These are phyloP conservation scores for Cranoglanis bouderius DNA, from an alignment of 2,113 vertebrate genomes.

Conservation along the genomic window DNA sequence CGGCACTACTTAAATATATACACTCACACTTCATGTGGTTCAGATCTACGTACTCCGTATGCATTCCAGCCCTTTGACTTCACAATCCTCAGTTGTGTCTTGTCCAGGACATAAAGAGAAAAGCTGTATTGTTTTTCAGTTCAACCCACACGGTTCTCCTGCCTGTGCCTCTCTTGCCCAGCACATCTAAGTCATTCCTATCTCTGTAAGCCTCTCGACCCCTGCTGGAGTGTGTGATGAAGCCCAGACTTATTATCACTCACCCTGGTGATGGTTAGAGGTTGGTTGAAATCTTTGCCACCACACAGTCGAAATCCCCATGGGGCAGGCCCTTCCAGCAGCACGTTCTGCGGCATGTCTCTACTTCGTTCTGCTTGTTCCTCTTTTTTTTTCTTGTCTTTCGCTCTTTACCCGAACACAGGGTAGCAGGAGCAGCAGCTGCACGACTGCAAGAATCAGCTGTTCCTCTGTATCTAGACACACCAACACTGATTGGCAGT, in stretches of 20 bases:
- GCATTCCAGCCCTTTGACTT: background rate
- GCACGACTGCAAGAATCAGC: constrained; percentile 34
- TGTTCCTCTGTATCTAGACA: constrained; percentile 37
- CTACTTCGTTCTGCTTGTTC: constrained; percentile 16
- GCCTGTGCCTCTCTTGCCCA: constrained; percentile 19
- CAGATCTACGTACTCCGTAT: background rate
- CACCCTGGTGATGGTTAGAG: constrained; percentile 93
- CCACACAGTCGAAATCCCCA: constrained; percentile 95
- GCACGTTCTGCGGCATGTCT: constrained; percentile 87
- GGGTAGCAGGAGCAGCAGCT: constrained; percentile 13
- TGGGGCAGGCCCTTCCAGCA: constrained; percentile 88
- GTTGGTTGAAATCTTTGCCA: constrained; percentile 96
- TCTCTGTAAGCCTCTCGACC: constrained; percentile 6
- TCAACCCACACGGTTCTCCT: constrained; percentile 34
- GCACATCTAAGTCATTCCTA: constrained; percentile 35
- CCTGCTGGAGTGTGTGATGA: constrained; percentile 39
- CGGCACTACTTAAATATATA: background rate
- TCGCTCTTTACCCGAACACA: constrained; percentile 6
- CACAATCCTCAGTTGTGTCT: background rate
- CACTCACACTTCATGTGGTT: background rate
- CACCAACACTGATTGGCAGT: constrained; percentile 40
- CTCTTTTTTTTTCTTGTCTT: background rate
- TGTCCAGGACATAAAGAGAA: constrained; percentile 17
- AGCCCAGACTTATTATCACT: constrained; percentile 59
- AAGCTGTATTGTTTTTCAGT: constrained; percentile 34